phyloP scores from a whole-genome alignment of 2,888 invertebrate species.

The Salticus scenicus region DNA sequence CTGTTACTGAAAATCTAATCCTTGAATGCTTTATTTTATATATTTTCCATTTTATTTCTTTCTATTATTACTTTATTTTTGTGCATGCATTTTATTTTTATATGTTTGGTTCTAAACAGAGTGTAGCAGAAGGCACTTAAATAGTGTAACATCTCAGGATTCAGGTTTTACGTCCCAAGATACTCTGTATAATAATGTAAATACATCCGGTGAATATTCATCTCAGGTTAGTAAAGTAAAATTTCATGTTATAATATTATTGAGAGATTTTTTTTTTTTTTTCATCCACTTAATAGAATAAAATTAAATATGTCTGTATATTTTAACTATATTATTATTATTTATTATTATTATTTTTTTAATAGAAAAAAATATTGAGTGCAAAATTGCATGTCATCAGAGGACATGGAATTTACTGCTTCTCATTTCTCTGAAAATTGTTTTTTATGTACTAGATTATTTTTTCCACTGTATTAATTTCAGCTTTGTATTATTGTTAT shows the following conservation, averaged over 20 bases:
- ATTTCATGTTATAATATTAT: neutral
- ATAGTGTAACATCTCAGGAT: slow-evolving; percentile 81
- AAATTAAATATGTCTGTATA: neutral
- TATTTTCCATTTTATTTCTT: neutral
- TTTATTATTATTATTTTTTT: neutral
- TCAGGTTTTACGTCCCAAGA: slow-evolving; percentile 94
- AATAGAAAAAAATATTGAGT: no score
- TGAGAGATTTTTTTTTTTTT: neutral
- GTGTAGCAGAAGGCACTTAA: slow-evolving; percentile 62
- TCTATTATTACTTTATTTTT: slow-evolving; percentile 15
- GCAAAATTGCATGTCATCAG: no score
- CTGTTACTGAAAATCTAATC: no score
- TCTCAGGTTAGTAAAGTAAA: slow-evolving; percentile 52
- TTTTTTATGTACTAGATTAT: no score
- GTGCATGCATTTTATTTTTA: slow-evolving; percentile 23
- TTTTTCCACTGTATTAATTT: no score
- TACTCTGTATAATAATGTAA: slow-evolving; percentile 70
- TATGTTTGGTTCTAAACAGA: slow-evolving; percentile 45
- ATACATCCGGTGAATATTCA: slow-evolving; percentile 37
- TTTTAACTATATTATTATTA: neutral
- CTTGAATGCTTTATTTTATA: neutral
- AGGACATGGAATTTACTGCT: no score
- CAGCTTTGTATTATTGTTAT: no score
- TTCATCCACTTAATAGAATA: neutral
- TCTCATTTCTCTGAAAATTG: no score